Conservation (phyloP, 2,113 vertebrate species). For the Gopherus evgoodei region DNA sequence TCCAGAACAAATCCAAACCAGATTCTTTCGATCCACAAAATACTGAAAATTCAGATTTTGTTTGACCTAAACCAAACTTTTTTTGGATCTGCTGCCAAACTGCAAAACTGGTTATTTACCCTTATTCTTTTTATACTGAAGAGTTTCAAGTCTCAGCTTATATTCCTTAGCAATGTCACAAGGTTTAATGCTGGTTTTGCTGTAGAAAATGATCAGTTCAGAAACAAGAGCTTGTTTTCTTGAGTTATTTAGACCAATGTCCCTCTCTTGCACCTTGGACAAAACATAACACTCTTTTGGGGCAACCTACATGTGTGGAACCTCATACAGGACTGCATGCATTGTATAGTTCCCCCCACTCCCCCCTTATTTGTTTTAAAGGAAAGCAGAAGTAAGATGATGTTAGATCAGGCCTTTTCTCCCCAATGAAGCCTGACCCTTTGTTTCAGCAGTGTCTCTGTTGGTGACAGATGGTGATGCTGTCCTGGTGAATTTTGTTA, state of each 20-base stretch:
- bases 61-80: not conserved
- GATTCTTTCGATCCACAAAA: not conserved
- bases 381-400: not conserved
- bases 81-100: not conserved
- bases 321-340: not conserved
- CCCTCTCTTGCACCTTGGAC: rapidly evolving
- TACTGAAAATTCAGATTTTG: not conserved
- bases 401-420: slow-evolving; percentile 64
- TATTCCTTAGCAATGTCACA: not conserved
- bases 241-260: not conserved
- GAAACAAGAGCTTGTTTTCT: not conserved
- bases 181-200: rapidly evolving
- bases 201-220: not conserved
- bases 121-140: not conserved
- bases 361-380: not conserved
- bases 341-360: not conserved
- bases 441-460: slow-evolving; percentile 83
- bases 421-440: slow-evolving; percentile 76
- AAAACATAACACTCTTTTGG: not conserved
- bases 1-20: not conserved
- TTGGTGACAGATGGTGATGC: slow-evolving; percentile 91
- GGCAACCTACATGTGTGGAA: not conserved
- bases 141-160: rapidly evolving
- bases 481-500: slow-evolving; percentile 89
- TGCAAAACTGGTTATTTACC: not conserved